These are phyloP conservation scores for Epistrophella euchroma DNA, from an alignment of 2,888 invertebrate genomes.

Conservation along the genomic window DNA sequence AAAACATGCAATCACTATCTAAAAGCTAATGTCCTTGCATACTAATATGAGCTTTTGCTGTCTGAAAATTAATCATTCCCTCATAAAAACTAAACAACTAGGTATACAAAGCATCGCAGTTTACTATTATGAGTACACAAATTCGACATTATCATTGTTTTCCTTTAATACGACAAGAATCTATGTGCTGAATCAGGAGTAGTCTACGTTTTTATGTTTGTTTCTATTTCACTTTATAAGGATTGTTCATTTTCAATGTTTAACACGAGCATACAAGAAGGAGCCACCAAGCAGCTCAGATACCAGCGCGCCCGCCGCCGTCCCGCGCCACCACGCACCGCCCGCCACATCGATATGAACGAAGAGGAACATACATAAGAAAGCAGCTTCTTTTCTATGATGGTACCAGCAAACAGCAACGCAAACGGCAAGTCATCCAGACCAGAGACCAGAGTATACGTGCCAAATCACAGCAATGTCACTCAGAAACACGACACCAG, in stretches of 20 bases:
- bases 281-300: neutral
- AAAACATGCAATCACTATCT: neutral
- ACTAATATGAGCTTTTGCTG: conserved; percentile 40
- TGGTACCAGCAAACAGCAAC: neutral
- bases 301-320: too few species aligned
- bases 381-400: conserved; percentile 43
- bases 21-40: conserved; percentile 31
- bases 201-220: neutral
- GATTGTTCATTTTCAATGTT: conserved; percentile 73
- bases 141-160: conserved; percentile 35
- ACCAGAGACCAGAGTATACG: conserved; percentile 34
- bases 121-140: neutral
- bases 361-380: neutral
- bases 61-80: conserved; percentile 58
- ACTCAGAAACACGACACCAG: conserved; percentile 56
- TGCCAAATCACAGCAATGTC: conserved; percentile 69
- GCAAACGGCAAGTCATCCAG: conserved; percentile 55
- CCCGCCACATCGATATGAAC: neutral
- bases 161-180: conserved; percentile 37
- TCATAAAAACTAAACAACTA: conserved; percentile 45
- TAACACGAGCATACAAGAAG: conserved; percentile 62
- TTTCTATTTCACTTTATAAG: conserved; percentile 25
- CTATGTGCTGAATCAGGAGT: conserved; percentile 37
- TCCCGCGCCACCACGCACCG: neutral
- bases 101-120: too few species aligned